Evolutionary conservation across 1,140 invertebrate species (phyloP).

Genomic region (Venturia canescens): DNA sequence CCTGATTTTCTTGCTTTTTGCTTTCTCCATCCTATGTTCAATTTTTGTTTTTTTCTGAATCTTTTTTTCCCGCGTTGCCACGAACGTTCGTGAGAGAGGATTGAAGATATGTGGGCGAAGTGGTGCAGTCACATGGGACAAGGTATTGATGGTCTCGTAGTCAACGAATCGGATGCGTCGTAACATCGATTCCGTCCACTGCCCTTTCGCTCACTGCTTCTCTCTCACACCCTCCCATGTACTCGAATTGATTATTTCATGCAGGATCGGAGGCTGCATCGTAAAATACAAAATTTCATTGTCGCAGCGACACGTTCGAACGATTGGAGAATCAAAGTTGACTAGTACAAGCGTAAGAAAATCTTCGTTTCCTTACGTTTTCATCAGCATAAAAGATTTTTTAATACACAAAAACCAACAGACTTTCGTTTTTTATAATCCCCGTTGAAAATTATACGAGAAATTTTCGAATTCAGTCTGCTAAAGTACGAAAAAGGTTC

Average conservation of each 20-base stretch:
- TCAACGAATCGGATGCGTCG: conserved; percentile 16
- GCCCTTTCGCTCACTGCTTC: not conserved
- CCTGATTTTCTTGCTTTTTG: conserved; percentile 40
- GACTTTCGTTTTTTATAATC: too few relatives aligned
- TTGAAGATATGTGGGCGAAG: conserved; percentile 22
- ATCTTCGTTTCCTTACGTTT: not conserved
- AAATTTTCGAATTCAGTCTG: too few relatives aligned
- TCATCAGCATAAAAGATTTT: too few relatives aligned
- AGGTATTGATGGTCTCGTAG: not conserved
- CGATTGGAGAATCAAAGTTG: conserved; percentile 63
- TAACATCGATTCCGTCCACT: conserved; percentile 13
- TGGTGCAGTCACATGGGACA: not conserved
- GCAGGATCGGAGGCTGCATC: not conserved
- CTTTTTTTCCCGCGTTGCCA: conserved; percentile 7
- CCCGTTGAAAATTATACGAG: too few relatives aligned
- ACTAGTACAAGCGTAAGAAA: not conserved
- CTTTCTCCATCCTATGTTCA: conserved; percentile 22
- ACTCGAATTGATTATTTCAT: conserved; percentile 37
- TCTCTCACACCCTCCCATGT: not conserved
- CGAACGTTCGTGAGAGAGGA: conserved; percentile 4
- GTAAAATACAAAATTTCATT: conserved; percentile 4
- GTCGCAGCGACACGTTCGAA: conserved; percentile 61
- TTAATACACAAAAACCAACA: too few relatives aligned
- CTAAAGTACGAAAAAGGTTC: too few relatives aligned
- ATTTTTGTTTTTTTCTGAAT: conserved; percentile 6